These are phyloP conservation scores for Rhimphoctona megacephalus DNA, from an alignment of 2,888 invertebrate genomes.

Conservation along the genomic window DNA sequence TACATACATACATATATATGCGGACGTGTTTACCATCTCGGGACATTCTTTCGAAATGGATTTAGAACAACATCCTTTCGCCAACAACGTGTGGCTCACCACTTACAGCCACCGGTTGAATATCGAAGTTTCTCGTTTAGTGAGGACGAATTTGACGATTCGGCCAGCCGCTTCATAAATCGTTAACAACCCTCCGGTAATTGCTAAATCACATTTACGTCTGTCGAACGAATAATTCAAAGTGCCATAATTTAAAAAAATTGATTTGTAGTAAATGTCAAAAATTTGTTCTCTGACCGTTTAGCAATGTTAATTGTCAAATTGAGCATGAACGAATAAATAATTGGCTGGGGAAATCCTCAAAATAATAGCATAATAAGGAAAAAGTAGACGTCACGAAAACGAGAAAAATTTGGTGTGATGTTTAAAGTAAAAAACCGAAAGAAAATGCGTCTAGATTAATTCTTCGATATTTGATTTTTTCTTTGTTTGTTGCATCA, in stretches of 20 bases:
- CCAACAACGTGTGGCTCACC: conserved; percentile 56
- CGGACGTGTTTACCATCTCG: conserved; percentile 60
- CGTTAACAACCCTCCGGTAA: neutral
- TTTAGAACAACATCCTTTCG: conserved; percentile 61
- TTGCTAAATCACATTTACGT: neutral
- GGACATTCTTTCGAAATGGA: conserved; percentile 61
- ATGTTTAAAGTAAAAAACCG: neutral
- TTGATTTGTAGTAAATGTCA: too few relatives aligned
- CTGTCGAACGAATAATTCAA: neutral
- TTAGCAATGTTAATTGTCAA: too few relatives aligned
- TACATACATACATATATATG: conserved; percentile 23
- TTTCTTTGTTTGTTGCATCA: neutral
- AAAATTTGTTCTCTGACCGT: too few relatives aligned
- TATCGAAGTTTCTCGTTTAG: conserved; percentile 42
- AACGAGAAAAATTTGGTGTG: neutral
- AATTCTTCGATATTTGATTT: neutral
- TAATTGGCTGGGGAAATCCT: too few relatives aligned
- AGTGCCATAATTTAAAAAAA: neutral
- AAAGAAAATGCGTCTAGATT: neutral
- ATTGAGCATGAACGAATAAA: too few relatives aligned
- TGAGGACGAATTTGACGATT: conserved; percentile 37
- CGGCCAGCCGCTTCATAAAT: conserved; percentile 32
- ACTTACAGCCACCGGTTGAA: conserved; percentile 63
- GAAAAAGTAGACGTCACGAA: neutral
- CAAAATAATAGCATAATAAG: neutral